Conservation (phyloP, 2,113 vertebrate genomes). For the Oreotrochilus melanogaster region DNA sequence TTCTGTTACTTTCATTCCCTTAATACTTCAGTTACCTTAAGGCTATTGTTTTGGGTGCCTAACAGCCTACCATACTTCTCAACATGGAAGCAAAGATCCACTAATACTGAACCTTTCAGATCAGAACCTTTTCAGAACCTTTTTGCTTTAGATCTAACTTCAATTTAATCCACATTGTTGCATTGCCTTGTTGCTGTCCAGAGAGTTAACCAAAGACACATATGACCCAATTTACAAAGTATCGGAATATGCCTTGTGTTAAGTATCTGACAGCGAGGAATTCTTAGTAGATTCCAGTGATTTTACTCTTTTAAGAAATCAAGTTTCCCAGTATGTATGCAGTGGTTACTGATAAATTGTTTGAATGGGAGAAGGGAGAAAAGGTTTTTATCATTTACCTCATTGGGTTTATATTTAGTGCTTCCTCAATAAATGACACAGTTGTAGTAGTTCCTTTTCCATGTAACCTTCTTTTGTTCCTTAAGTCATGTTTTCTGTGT, state of each 20-base stretch:
- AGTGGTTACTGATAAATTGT: not conserved
- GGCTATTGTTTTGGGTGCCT: not conserved
- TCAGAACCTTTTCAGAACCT: too few relatives aligned
- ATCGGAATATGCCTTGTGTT: accelerated
- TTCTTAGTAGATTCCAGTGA: not conserved
- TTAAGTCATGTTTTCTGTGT: not conserved
- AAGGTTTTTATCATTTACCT: not conserved
- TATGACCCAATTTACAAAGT: not conserved
- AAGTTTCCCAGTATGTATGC: not conserved
- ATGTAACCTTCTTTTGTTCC: not conserved
- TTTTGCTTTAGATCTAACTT: accelerated
- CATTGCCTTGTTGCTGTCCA: not conserved
- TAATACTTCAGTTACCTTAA: not conserved
- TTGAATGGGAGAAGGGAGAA: not conserved
- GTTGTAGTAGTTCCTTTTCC: not conserved
- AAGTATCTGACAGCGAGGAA: not conserved
- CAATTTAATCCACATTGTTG: not conserved
- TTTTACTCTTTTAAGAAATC: not conserved
- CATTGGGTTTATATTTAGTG: not conserved
- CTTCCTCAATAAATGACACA: not conserved
- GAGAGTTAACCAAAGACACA: not conserved
- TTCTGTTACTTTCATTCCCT: not conserved
- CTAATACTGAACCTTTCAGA: not conserved
- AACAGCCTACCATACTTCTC: not conserved
- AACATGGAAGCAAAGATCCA: not conserved